Percentiles rank a stretch among this genome's conserved stretches.
Conservation (phyloP, 2,797 vertebrate species). For the Coilia nasus region DNA sequence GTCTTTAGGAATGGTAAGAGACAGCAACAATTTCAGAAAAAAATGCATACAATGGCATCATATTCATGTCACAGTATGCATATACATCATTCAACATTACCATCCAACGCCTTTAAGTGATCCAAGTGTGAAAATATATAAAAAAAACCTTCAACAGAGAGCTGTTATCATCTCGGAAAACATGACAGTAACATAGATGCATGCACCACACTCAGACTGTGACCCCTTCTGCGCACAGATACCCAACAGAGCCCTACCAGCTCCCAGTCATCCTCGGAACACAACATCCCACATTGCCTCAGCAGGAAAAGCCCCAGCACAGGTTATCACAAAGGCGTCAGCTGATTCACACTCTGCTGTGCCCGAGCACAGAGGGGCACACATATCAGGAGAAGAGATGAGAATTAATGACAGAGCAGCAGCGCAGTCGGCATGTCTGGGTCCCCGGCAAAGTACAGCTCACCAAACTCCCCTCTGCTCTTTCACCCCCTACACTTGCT, state of each 20-base stretch:
- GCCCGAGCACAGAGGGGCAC: constrained; percentile 37
- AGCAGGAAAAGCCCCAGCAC: constrained; percentile 41
- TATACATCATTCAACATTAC: background rate
- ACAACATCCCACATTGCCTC: constrained; percentile 63
- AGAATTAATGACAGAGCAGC: constrained; percentile 65
- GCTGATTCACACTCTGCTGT: constrained; percentile 33
- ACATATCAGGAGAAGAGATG: constrained; percentile 45
- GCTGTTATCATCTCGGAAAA: background rate
- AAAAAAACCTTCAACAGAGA: background rate
- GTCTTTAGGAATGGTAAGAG: background rate
- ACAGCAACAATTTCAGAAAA: background rate
- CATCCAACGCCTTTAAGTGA: background rate
- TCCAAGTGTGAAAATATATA: background rate
- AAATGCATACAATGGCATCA: background rate
- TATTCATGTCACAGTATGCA: background rate
- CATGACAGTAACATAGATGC: background rate
- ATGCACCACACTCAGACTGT: background rate
- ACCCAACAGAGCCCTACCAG: constrained; percentile 41
- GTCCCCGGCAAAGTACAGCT: background rate
- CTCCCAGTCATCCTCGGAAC: constrained; percentile 63
- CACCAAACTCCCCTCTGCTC: constrained; percentile 70
- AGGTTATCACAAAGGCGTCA: background rate
- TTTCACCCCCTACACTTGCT: constrained; percentile 76
- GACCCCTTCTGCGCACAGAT: background rate
- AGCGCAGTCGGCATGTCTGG: constrained; percentile 58